Base-by-base conservation (phyloP, 2,113 vertebrate genomes). In the Grantiella picta region DNA sequence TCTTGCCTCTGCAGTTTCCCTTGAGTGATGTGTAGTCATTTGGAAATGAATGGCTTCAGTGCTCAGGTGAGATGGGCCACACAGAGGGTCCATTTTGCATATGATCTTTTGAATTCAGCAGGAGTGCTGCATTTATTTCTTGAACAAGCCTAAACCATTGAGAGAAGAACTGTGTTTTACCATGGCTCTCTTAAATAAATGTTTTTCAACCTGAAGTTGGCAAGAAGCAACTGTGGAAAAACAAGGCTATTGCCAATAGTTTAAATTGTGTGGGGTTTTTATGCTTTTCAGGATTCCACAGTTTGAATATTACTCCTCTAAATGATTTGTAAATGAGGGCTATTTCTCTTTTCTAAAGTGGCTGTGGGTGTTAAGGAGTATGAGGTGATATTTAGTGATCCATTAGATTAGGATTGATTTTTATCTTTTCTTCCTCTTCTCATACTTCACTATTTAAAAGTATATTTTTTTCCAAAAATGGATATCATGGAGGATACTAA, bases 181-280 rank as follows among this genome's bases (percentile, higher is more conserved):
- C 45, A 92, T 71, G 57, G 11, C 40, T 70, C 50, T 80, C 54
- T 95, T 69, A 77, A 88, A 88, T 73, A 31, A 12, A 28, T 83
- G 50, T 28, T 70, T 96, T 89, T 86, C 72, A 89, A 29, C 70
- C 86, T 91, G 56, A 47, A 97, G 47, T 13, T 93, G 76, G 64
- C 83, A 83, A 90, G 54, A 81, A 93, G 47, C 52, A 70, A 21
- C 42, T 63, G 68, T 69, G 35, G 79, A 83, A 94, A 93, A 93
- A 70, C 80, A 89, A 75, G 35, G 11, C 77, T 86, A n/a, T 75
- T 95, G 89, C 82, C 80, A 93, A 4, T 70, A 68, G 76, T 71
- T 90, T 63, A 83, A 89, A 28, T 83, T 96, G 69, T 10, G n/a
- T 89, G 68, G 47, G 56, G 52, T 63, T 87, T 95, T 92, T 81